These are phyloP conservation scores for Drosophila ambigua DNA, from an alignment of 1,140 invertebrate genomes.

Conservation along the genomic window DNA sequence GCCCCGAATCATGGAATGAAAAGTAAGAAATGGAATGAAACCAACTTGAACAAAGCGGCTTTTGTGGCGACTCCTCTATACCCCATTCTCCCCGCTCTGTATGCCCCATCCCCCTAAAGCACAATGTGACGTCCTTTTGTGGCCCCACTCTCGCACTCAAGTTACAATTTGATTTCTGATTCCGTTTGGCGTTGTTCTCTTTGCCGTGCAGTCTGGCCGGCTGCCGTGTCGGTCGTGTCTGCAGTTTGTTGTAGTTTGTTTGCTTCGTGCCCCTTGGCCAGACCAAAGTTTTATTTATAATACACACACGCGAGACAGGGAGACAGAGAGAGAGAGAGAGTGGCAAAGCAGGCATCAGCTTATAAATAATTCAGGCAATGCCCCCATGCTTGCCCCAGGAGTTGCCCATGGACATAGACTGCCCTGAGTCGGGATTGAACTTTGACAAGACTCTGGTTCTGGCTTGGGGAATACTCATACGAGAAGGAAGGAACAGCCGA, in stretches of 20 bases:
- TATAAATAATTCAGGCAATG: constrained; percentile 74
- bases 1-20: constrained; percentile 45
- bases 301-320: constrained; percentile 9
- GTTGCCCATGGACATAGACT: constrained; percentile 2
- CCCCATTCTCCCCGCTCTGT: constrained; percentile 8
- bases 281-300: constrained; percentile 67
- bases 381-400: constrained; percentile 29
- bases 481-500: constrained; percentile 9
- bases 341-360: constrained; percentile 35
- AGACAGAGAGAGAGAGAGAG: background rate
- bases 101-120: too few species aligned
- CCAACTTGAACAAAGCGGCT: constrained; percentile 57
- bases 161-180: constrained; percentile 78
- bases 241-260: constrained; percentile 46
- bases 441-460: constrained; percentile 38
- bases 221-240: constrained; percentile 42
- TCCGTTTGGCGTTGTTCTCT: constrained; percentile 38
- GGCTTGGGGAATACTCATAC: background rate
- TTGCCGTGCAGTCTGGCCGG: too few species aligned
- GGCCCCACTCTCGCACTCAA: constrained; percentile 56
- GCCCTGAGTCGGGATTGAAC: constrained; percentile 40
- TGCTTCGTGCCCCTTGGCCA: constrained; percentile 38
- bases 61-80: constrained; percentile 38
- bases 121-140: constrained; percentile 59
- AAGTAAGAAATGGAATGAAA: constrained; percentile 24